Evolutionary conservation across 2,888 invertebrate species (phyloP), one percentile per base, ranked within the genome.

Genomic region (Drosophila mimica): DNA sequence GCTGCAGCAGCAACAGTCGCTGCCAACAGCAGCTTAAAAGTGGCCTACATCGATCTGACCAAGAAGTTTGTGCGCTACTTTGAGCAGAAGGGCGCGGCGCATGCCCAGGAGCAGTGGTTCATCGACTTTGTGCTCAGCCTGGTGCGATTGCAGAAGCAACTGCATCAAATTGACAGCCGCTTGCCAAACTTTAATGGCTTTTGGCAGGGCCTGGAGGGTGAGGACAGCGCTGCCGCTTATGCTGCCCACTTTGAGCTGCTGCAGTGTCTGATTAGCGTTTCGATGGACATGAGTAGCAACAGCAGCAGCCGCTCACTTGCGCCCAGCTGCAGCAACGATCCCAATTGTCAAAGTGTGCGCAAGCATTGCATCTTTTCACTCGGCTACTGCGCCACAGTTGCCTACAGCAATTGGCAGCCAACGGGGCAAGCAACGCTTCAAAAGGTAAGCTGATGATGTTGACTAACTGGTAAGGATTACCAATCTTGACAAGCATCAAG

Each of bases 291-390:
- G 4, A 70, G 56, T 4, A 79, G 56, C 4, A 81, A 63, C 13
- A 79, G 83, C 13, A 88, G 33, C 53, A 25, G 5, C 8, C 8
- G 85, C 4, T 72, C 83, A 1, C 46, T 92, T 11, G 68, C 76
- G 20, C 34, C 70, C 36, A 68, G 38, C 17, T 93, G 92, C 61
- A 6, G 3, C 6, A 76, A 52, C 15, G 70, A 75, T 34, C 33
- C 38, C 25, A 46, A 11, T 8, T 92, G 92, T 46, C 82, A 81
- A 1, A 91, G 92, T 30, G 66, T 83, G 2, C 73, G 91, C 1
- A 91, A 91, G 25, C 92, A 92, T 66, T 80, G 88, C n/a, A 84
- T 89, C 17, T 70, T 91, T 17, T 71, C 78, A 6, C 71, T 90
- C 6, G 82, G 88, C 4, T 58, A 73, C 36, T 74, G 80, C 13